Evolutionary conservation across 2,888 invertebrate species (phyloP).

Genomic region (Spodoptera littoralis): DNA sequence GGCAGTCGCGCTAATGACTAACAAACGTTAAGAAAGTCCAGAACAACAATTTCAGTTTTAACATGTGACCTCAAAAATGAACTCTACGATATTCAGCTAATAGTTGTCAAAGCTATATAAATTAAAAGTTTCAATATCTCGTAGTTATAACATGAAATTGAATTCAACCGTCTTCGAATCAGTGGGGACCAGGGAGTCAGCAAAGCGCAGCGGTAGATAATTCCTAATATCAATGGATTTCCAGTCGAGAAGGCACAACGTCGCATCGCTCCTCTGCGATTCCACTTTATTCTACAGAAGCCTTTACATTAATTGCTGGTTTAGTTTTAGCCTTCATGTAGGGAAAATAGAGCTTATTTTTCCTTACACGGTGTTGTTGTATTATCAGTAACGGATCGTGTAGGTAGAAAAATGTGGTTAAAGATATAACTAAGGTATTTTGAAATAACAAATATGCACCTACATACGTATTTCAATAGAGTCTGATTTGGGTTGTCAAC

Average conservation of each 20-base stretch:
- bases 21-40: too few relatives aligned
- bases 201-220: constrained; percentile 61
- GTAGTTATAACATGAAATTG: constrained; percentile 32
- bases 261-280: constrained; percentile 10
- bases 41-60: too few relatives aligned
- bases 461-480: too few relatives aligned
- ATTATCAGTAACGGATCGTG: too few relatives aligned
- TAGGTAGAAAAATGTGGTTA: too few relatives aligned
- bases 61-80: too few relatives aligned
- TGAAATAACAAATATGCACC: too few relatives aligned
- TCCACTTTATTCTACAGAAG: constrained; percentile 38
- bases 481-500: too few relatives aligned
- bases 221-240: constrained; percentile 68
- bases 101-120: background rate
- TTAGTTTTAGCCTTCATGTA: constrained; percentile 21
- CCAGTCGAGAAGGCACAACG: constrained; percentile 55
- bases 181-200: constrained; percentile 31
- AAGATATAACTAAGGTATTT: too few relatives aligned
- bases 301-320: constrained; percentile 36
- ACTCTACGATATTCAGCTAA: too few relatives aligned
- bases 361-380: too few relatives aligned
- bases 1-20: too few relatives aligned
- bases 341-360: constrained; percentile 2
- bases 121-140: constrained; percentile 9
- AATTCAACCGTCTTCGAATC: constrained; percentile 38